phyloP scores from a whole-genome alignment of 2,113 vertebrate species.

The Carassius carassius region DNA sequence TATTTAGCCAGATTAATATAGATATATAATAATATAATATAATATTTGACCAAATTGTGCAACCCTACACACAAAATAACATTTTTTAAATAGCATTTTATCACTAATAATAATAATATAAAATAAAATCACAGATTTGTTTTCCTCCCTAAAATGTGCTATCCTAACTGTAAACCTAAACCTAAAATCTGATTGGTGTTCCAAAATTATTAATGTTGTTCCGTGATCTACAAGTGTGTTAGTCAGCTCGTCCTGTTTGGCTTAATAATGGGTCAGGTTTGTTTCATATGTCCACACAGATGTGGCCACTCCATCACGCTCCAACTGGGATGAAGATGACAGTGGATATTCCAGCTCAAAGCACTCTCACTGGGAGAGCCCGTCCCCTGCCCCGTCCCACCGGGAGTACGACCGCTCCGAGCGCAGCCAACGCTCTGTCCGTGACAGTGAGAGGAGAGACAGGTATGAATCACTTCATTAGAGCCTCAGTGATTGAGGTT shows the following conservation, averaged over 20 bases:
- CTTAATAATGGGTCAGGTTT: background rate
- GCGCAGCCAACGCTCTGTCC: conserved; percentile 72
- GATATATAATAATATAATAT: too few relatives aligned
- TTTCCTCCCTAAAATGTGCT: too few relatives aligned
- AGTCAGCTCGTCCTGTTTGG: too few relatives aligned
- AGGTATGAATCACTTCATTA: conserved; percentile 57
- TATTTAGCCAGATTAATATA: too few relatives aligned
- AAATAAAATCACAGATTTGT: too few relatives aligned
- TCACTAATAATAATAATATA: too few relatives aligned
- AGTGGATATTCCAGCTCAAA: conserved; percentile 76
- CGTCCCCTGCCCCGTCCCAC: conserved; percentile 84
- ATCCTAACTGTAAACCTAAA: too few relatives aligned
- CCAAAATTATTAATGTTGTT: background rate
- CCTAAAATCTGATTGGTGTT: too few relatives aligned
- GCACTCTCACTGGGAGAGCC: conserved; percentile 95
- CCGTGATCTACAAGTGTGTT: too few relatives aligned
- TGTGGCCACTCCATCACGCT: conserved; percentile 88
- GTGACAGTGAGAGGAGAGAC: conserved; percentile 84
- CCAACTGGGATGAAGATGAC: conserved; percentile 97
- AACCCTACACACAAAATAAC: too few relatives aligned
- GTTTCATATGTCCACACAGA: conserved; percentile 71
- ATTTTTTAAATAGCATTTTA: too few relatives aligned
- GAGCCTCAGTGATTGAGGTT: background rate
- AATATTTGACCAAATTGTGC: too few relatives aligned
- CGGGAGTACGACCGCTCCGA: conserved; percentile 85